phyloP scores from a whole-genome alignment of 1,140 invertebrate genomes.

The Drosophila kohkoa region DNA sequence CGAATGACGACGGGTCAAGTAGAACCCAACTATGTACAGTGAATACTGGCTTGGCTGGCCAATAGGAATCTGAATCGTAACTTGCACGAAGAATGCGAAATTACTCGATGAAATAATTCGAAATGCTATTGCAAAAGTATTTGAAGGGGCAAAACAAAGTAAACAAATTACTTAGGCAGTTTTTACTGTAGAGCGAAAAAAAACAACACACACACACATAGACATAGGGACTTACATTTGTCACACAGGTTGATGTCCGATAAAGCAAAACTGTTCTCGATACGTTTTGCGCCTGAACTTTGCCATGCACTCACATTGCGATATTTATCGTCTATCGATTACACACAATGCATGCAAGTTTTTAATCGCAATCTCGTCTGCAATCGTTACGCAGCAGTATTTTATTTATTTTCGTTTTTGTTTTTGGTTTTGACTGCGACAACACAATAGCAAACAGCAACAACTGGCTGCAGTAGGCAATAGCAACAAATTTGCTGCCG shows the following conservation, averaged over 20 bases:
- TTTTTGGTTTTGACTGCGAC: constrained; percentile 37
- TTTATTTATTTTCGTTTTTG: constrained; percentile 58
- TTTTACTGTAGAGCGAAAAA: constrained; percentile 12
- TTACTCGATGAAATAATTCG: no score
- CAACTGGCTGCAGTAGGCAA: constrained; percentile 30
- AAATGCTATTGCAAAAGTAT: no score
- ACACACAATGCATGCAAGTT: constrained; percentile 5
- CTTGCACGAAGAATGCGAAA: no score
- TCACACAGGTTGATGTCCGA: constrained; percentile 76
- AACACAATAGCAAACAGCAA: constrained; percentile 12
- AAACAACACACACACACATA: constrained; percentile 7
- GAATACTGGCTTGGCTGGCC: neutral
- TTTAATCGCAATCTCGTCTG: constrained; percentile 33
- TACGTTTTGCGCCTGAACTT: constrained; percentile 48
- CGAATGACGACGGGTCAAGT: constrained; percentile 60
- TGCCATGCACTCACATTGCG: constrained; percentile 39
- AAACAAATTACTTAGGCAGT: no score
- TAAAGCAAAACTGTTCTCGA: constrained; percentile 51
- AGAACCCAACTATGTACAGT: constrained; percentile 53
- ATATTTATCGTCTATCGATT: constrained; percentile 60
- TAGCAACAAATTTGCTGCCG: constrained; percentile 65
- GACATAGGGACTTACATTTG: constrained; percentile 21
- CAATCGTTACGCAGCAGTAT: no score
- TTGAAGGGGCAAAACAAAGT: no score
- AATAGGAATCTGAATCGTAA: no score